These are phyloP conservation scores for Heliangelus exortis DNA, from an alignment of 2,797 vertebrate species.

Conservation along the genomic window DNA sequence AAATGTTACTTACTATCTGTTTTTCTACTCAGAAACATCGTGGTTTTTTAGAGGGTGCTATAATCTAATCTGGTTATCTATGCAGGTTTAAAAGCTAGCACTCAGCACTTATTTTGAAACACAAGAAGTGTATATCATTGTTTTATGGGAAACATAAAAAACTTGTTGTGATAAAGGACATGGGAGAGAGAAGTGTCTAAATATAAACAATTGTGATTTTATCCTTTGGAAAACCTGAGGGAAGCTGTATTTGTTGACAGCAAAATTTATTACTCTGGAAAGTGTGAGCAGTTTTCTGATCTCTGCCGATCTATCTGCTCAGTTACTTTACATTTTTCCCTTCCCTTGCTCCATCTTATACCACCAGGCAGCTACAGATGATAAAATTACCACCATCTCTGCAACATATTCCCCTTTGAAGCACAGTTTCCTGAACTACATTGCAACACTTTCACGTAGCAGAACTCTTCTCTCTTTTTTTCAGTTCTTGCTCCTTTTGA, in stretches of 20 bases:
- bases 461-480: not conserved
- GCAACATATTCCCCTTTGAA: not conserved
- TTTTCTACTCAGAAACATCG: constrained; percentile 12
- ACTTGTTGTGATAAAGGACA: constrained; percentile 49
- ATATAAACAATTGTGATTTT: constrained; percentile 32
- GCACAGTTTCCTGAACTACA: not conserved
- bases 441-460: fast-evolving
- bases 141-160: constrained; percentile 11
- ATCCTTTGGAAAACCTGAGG: not conserved
- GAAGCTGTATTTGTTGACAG: not conserved
- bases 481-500: not conserved
- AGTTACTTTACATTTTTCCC: not conserved
- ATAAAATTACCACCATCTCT: not conserved
- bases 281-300: not conserved
- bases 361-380: not conserved
- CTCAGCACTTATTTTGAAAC: constrained; percentile 38
- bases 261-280: not conserved
- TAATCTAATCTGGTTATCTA: constrained; percentile 60
- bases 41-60: not conserved
- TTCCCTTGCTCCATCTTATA: not conserved
- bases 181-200: constrained; percentile 48
- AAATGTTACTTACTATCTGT: constrained; percentile 4
- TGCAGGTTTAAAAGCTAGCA: constrained; percentile 40
- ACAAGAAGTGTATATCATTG: not conserved
- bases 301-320: not conserved